A percentile compares a stretch with the other conserved stretches of the same genome.
Conservation (phyloP, 2,888 invertebrate genomes). For the Tachina lurida region DNA sequence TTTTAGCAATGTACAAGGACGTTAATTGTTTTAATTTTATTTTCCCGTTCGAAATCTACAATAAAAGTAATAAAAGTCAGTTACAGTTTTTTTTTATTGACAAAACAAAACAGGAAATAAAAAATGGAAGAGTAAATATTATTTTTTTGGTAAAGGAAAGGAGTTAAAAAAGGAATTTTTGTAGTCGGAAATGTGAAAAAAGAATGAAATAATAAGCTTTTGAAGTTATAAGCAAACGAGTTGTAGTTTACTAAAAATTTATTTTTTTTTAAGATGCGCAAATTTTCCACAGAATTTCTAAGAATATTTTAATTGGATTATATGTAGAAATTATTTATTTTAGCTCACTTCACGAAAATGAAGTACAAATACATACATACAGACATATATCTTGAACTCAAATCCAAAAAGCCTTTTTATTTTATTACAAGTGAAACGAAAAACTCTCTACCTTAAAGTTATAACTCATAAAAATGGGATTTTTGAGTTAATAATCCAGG, state of each 20-base stretch:
- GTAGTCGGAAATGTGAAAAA: not conserved
- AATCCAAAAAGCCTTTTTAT: not conserved
- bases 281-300: not conserved
- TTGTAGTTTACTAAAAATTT: not conserved
- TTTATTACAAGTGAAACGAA: too few species aligned
- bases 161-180: constrained; percentile 12
- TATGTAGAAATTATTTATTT: too few species aligned
- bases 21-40: constrained; percentile 71
- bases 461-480: too few species aligned
- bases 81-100: constrained; percentile 19
- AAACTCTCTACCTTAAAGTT: too few species aligned
- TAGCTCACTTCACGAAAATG: too few species aligned
- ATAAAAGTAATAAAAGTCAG: constrained; percentile 52
- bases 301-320: not conserved
- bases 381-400: too few species aligned
- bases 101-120: constrained; percentile 33
- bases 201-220: not conserved
- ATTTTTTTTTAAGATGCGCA: not conserved
- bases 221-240: constrained; percentile 14
- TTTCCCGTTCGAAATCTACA: constrained; percentile 55
- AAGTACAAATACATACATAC: too few species aligned
- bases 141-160: not conserved
- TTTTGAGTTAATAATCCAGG: too few species aligned
- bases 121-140: constrained; percentile 28
- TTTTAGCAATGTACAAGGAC: constrained; percentile 64